Base-by-base conservation (phyloP, 1,140 invertebrate genomes). In the Rhopalosiphum padi region DNA sequence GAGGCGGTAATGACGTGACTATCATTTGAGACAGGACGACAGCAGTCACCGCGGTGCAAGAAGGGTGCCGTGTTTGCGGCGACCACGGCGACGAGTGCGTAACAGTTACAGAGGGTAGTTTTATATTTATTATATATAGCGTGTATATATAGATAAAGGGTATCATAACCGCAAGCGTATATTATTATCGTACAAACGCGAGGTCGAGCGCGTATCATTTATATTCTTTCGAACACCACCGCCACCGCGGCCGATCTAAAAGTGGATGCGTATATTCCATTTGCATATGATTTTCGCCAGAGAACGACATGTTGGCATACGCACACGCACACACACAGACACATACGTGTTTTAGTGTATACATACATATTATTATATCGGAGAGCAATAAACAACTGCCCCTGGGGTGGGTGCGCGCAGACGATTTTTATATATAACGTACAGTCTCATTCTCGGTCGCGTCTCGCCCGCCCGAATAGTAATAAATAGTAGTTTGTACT, bases 401-500 rank as follows among this genome's bases (percentile, higher is more conserved):
- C 60, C 41, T 9, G 46, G 68, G 90, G 43, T 48, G 90, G 90
- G 90, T 43, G 41, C 41, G 82, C 82, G 82, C 82, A 93, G 82
- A 93, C 91, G 91, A 93, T 93, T 93, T 93, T 93, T 85, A 92
- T 91, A 90, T 77, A 88, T 92, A 93, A 86, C 85, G 43, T 55
- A 48, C 91, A 86, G 91, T 86, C 82, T 86, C 82, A 86, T 83
- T 92, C 91, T 92, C 46, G 91, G 68, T 85, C 77, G 68, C 46
- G 68, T 89, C 88, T 89, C 51, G 88, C 88, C 51, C 88, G 88
- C 91, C 91, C 91, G 46, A 89, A 89, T 37, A 86, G 91, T 93
- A 93, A 93, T 93, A 93, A 93, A 93, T 93, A 93, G 91, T 86
- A 86, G 91, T 93, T 93, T 93, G 91, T 93, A 93, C 91, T 93